Percentiles rank a stretch among this genome's conserved stretches.
Conservation (phyloP, 2,888 invertebrate species). For the Orthosia gracilis region DNA sequence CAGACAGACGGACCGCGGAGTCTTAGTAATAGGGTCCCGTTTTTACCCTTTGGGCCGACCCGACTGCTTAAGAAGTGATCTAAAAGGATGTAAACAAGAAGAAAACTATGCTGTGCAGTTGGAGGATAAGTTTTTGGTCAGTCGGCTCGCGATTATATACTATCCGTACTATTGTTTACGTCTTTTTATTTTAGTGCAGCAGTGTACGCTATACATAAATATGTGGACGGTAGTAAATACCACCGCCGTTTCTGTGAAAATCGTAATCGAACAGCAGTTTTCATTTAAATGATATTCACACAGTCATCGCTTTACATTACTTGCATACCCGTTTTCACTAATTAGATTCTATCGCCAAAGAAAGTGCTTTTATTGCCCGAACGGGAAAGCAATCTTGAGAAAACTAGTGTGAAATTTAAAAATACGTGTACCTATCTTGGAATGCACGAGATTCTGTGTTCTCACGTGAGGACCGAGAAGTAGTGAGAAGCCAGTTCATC, state of each 20-base stretch:
- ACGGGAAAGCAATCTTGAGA: slow-evolving; percentile 63
- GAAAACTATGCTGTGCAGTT: no score
- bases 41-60: no score
- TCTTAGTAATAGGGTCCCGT: no score
- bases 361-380: slow-evolving; percentile 62
- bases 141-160: no score
- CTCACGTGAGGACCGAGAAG: slow-evolving; percentile 51
- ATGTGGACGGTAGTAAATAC: neutral
- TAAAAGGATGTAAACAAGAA: no score
- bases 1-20: no score
- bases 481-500: slow-evolving; percentile 51
- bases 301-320: slow-evolving; percentile 30
- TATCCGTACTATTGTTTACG: no score
- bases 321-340: slow-evolving; percentile 46
- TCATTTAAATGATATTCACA: slow-evolving; percentile 57
- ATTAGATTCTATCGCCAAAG: slow-evolving; percentile 64
- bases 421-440: slow-evolving; percentile 62
- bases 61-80: no score
- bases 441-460: slow-evolving; percentile 59
- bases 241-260: slow-evolving; percentile 14
- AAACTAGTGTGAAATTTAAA: slow-evolving; percentile 69
- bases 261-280: slow-evolving; percentile 2
- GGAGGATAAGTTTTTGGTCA: no score
- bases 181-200: no score
- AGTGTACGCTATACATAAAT: no score